Percentiles rank a stretch among this genome's conserved stretches.
These are phyloP conservation scores for Mercenaria mercenaria DNA, from an alignment of 1,140 invertebrate species.

Conservation along the genomic window DNA sequence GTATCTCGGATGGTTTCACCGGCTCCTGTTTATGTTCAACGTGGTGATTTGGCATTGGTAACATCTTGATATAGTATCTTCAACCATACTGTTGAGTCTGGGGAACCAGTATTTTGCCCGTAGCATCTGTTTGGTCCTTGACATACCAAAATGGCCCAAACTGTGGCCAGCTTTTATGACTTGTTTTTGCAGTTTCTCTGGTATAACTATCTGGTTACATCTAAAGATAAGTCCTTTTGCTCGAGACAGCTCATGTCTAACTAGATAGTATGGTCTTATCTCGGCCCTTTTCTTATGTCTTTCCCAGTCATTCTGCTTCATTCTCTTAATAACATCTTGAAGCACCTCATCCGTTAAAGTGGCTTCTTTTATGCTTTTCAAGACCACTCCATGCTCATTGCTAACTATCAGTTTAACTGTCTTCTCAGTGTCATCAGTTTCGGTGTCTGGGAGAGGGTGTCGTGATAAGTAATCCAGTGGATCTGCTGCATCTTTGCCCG, in stretches of 20 bases:
- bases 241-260: constrained; percentile 55
- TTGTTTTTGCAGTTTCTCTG: constrained; percentile 45
- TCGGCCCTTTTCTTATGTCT: constrained; percentile 6
- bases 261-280: constrained; percentile 45
- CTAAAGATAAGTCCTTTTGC: constrained; percentile 50
- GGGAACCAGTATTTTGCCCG: constrained; percentile 70
- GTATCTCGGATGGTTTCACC: constrained; percentile 25
- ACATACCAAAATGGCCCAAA: constrained; percentile 68
- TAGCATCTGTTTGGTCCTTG: constrained; percentile 71
- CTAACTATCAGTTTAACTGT: constrained; percentile 31
- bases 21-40: constrained; percentile 47
- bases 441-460: constrained; percentile 28
- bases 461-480: constrained; percentile 71
- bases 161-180: constrained; percentile 65
- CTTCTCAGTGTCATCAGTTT: not conserved
- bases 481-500: constrained; percentile 66
- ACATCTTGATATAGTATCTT: constrained; percentile 62
- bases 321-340: constrained; percentile 32
- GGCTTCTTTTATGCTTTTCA: not conserved
- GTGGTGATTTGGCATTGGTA: constrained; percentile 63
- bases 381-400: constrained; percentile 34
- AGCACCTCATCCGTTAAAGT: not conserved
- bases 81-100: constrained; percentile 63
- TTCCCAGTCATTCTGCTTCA: constrained; percentile 7
- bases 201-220: constrained; percentile 66